A percentile compares a stretch with the other conserved stretches of the same genome.
These are phyloP conservation scores for Torymus tubicola DNA, from an alignment of 2,888 invertebrate species.

Conservation along the genomic window DNA sequence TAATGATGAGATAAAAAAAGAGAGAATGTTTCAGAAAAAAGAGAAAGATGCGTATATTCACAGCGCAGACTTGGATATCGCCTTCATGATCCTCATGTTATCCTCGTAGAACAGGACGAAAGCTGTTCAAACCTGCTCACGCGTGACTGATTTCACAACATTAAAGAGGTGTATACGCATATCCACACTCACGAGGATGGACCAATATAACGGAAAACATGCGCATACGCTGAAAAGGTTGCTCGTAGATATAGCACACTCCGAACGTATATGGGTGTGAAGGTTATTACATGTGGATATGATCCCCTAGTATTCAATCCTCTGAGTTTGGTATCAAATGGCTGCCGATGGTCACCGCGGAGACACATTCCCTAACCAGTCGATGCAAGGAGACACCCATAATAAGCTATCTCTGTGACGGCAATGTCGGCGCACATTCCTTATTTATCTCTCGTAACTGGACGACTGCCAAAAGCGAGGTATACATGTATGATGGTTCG, in stretches of 20 bases:
- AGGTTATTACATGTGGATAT: conserved; percentile 52
- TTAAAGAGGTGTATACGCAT: background rate
- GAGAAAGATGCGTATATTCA: background rate
- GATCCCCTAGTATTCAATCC: conserved; percentile 66
- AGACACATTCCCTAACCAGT: background rate
- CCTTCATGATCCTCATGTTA: conserved; percentile 62
- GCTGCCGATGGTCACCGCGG: conserved; percentile 59
- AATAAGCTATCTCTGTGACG: background rate
- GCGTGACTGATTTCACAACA: conserved; percentile 64
- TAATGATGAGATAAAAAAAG: background rate
- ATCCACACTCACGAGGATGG: background rate
- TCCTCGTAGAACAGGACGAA: conserved; percentile 68
- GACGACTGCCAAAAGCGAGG: background rate
- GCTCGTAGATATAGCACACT: no score
- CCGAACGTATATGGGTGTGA: no score
- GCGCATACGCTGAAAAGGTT: no score
- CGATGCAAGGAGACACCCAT: conserved; percentile 14
- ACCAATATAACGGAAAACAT: no score
- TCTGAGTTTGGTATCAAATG: conserved; percentile 72
- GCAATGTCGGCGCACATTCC: no score
- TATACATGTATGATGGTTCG: background rate
- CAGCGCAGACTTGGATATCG: background rate
- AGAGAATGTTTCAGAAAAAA: conserved; percentile 8
- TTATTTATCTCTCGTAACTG: no score
- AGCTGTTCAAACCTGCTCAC: conserved; percentile 68